Conservation (phyloP, 2,888 invertebrate genomes). For the Villa cingulata region DNA sequence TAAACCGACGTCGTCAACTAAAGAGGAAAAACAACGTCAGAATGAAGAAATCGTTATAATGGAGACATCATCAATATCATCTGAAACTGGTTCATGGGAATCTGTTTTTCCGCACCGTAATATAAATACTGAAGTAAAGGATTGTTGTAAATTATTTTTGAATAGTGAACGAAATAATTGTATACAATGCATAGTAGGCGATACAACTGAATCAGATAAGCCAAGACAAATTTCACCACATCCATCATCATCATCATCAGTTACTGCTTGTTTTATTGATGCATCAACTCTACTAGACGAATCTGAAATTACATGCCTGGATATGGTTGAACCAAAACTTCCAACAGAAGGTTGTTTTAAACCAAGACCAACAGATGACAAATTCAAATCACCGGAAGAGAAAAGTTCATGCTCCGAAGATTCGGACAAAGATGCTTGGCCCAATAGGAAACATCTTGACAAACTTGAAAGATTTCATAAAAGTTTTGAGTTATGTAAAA, state of each 20-base stretch:
- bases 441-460: conserved; percentile 13
- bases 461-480: conserved; percentile 32
- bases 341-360: conserved; percentile 7
- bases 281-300: conserved; percentile 63
- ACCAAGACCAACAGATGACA: background rate
- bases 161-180: conserved; percentile 32
- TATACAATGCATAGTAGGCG: conserved; percentile 2
- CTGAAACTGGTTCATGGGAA: conserved; percentile 53
- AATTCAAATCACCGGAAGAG: background rate
- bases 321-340: conserved; percentile 11
- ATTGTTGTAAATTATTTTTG: conserved; percentile 37
- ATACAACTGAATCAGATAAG: background rate
- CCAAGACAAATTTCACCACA: conserved; percentile 2
- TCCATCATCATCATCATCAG: conserved; percentile 14
- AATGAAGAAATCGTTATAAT: conserved; percentile 48
- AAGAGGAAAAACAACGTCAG: conserved; percentile 47
- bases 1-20: conserved; percentile 23
- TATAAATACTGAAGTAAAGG: conserved; percentile 27
- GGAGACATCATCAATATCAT: conserved; percentile 49
- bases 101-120: conserved; percentile 40
- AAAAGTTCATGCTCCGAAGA: conserved; percentile 1
- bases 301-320: conserved; percentile 37
- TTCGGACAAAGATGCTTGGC: conserved; percentile 7
- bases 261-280: conserved; percentile 58
- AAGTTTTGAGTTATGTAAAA: conserved; percentile 31